Evolutionary conservation across 2,888 invertebrate genomes (phyloP).

Genomic region (Leistus spinibarbis): DNA sequence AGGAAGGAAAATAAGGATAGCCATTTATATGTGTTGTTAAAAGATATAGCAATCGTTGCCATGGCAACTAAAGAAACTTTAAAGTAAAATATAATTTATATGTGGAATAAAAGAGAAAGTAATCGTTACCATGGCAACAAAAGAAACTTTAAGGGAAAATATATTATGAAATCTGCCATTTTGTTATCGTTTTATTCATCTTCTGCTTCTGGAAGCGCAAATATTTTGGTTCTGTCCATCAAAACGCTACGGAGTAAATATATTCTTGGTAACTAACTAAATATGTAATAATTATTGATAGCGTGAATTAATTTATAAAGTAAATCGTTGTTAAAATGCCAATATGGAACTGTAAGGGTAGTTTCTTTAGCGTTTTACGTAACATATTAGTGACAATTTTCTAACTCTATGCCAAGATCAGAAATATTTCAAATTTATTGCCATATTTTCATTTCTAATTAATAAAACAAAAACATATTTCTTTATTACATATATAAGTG

Average conservation of each 20-base stretch:
- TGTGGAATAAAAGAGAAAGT: too few species aligned
- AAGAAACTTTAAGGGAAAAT: too few species aligned
- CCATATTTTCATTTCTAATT: neutral
- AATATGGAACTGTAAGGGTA: neutral
- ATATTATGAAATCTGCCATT: too few species aligned
- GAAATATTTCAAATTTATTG: neutral
- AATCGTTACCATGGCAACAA: too few species aligned
- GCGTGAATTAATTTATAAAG: neutral
- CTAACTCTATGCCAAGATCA: neutral
- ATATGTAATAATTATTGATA: neutral
- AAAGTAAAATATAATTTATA: too few species aligned
- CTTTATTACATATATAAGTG: neutral
- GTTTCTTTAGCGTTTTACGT: neutral
- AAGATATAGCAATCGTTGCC: too few species aligned
- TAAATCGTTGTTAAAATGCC: neutral
- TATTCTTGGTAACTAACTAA: neutral
- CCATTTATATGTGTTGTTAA: too few species aligned
- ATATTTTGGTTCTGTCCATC: neutral
- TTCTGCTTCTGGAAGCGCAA: too few species aligned
- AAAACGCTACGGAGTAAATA: neutral
- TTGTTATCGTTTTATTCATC: too few species aligned
- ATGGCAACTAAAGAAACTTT: too few species aligned
- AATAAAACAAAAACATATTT: neutral
- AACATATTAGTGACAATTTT: neutral
- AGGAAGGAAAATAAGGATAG: too few species aligned